Evolutionary conservation across 2,797 vertebrate genomes (phyloP).

Genomic region (Urocyon cinereoargenteus): DNA sequence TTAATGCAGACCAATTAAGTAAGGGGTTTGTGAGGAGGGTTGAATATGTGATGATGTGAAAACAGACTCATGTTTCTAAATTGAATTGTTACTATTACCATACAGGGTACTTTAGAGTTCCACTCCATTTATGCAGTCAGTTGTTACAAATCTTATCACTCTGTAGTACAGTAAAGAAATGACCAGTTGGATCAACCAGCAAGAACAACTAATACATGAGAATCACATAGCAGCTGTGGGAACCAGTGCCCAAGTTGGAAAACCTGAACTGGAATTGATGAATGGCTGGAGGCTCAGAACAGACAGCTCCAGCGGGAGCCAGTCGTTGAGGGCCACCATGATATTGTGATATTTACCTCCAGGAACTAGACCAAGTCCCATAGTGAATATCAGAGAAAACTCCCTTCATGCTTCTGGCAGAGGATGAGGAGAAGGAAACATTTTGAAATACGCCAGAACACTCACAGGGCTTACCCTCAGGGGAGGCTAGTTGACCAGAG

Average conservation of each 20-base stretch:
- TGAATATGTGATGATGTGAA: background rate
- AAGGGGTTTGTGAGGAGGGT: background rate
- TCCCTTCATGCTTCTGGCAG: background rate
- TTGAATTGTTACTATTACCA: background rate
- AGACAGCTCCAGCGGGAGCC: background rate
- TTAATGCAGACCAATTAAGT: background rate
- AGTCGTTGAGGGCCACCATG: background rate
- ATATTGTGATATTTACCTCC: background rate
- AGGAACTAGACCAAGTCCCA: background rate
- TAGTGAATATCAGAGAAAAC: background rate
- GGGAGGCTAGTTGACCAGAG: background rate
- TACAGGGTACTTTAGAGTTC: background rate
- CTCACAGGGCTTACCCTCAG: background rate
- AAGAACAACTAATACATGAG: background rate
- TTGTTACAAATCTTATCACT: background rate
- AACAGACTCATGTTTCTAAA: background rate
- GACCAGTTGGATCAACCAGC: background rate
- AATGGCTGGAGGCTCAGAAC: background rate
- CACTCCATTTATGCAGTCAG: background rate
- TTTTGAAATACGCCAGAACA: background rate
- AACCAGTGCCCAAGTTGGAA: background rate
- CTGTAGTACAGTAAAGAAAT: background rate
- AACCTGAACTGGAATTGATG: background rate
- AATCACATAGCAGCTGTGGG: background rate
- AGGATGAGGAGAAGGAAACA: background rate